Evolutionary conservation across 2,888 invertebrate species (phyloP), one percentile per base, ranked within the genome.

Genomic region (Acanthococcus lagerstroemiae): DNA sequence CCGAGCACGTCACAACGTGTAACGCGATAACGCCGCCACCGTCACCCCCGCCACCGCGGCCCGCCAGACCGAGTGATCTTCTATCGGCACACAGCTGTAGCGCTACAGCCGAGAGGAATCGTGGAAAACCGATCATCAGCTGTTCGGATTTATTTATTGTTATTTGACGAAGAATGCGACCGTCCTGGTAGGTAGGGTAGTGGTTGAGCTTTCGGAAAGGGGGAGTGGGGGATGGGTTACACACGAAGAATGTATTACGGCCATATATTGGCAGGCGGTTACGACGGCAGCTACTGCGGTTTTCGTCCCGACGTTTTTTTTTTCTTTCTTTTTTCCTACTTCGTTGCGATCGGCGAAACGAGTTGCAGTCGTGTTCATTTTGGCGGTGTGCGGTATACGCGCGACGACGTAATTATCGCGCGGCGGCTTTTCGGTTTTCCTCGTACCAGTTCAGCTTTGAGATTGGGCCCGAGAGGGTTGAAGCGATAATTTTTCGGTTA

Each of bases 331-430:
- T 57, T 57, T 57, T n/a, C n/a, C n/a, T 44, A 37, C 30, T 44
- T 57, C 17, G 57, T 21, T 9, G 57, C 44, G 26, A 44, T 24
- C 24, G 24, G 24, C 37, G 30, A 57, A 37, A 57, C 44, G 44
- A 57, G 57, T 57, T 57, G 57, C 57, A 44, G 37, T 57, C 44
- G 57, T 57, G 57, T 44, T 57, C 44, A 37, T 44, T 57, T 37
- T 37, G n/a, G 57, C 44, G 57, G 27, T 30, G 44, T 57, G 44
- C 57, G 57, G 37, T 57, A 57, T 37, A 57, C 57, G 50, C 50
- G 50, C 19, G 57, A 44, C 45, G 44, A 30, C 55, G 25, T 26
- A 26, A 24, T 24, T 55, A 25, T n/a, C 55, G 25, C 25, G 22
- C n/a, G n/a, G n/a, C n/a, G n/a, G n/a, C n/a, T n/a, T n/a, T n/a